These are phyloP conservation scores for Salminus brasiliensis DNA, from an alignment of 2,113 vertebrate species.

Conservation along the genomic window DNA sequence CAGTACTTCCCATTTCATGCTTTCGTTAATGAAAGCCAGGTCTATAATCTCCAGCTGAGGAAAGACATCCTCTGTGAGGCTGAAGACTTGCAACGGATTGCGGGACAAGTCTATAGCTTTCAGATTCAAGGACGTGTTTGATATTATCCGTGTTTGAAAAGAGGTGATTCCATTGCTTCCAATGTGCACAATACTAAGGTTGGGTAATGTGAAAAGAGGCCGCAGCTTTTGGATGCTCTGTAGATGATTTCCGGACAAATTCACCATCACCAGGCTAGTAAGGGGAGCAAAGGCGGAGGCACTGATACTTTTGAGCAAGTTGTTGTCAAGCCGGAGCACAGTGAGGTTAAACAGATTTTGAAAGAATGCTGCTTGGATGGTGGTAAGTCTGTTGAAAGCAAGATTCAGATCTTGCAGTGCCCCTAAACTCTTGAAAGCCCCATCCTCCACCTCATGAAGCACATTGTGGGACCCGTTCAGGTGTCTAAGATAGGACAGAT, in stretches of 20 bases:
- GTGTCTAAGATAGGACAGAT: conserved; percentile 25
- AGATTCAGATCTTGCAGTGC: conserved; percentile 13
- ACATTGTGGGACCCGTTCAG: conserved; percentile 3
- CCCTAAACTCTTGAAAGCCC: conserved; percentile 5
- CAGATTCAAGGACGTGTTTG: conserved; percentile 18
- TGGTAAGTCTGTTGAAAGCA: conserved; percentile 5
- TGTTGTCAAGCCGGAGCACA: background rate
- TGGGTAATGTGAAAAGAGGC: conserved; percentile 18
- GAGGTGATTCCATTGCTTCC: background rate
- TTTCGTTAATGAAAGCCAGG: conserved; percentile 36
- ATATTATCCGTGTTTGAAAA: conserved; percentile 21
- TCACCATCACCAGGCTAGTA: conserved; percentile 10
- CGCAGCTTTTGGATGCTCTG: background rate
- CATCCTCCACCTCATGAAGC: conserved; percentile 9
- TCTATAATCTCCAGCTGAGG: conserved; percentile 62
- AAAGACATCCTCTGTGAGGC: conserved; percentile 61
- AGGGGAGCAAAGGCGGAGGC: conserved; percentile 8
- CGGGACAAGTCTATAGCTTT: conserved; percentile 18
- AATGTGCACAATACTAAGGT: background rate
- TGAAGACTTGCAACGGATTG: conserved; percentile 52
- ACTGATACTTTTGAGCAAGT: background rate
- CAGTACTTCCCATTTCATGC: conserved; percentile 58
- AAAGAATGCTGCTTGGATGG: background rate
- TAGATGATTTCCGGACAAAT: conserved; percentile 27
- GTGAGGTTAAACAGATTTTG: background rate